Base-by-base conservation (phyloP, 2,888 invertebrate species). In the Trissolcus japonicus region DNA sequence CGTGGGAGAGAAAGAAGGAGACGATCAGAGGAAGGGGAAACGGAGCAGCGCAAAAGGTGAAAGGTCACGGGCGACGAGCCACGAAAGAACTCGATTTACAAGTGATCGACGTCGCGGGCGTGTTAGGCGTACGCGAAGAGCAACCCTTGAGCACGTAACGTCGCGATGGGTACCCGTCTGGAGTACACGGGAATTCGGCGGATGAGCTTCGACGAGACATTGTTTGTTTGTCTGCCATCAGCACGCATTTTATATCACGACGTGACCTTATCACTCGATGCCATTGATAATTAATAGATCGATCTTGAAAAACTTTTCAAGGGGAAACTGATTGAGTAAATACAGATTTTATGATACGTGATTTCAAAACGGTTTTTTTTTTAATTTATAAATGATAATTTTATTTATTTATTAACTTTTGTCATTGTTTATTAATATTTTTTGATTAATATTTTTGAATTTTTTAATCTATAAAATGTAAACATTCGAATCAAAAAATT, bases 241-340 rank as follows among this genome's bases (percentile, higher is more conserved):
- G 72, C 72, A 80, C 82, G 81, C 80, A 79, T 84, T 46, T 62
- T 65, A 57, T 62, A 72, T 72, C 53, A 80, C 80, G 72, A 73
- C 73, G 69, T 63, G 62, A 79, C 73, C 76, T 82, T 84, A 86
- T 76, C 72, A 63, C 84, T 84, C 81, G 82, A 85, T 85, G 83
- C 82, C 80, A 83, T 82, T 81, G 80, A 83, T 80, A 61, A 35
- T 35, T 35, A 7, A 82, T 82, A 81, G 83, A 86, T 86, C 83
- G 82, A 51, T 50, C 66, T 71, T 35, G 35, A 35, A 35, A 35
- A 35, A 35, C 35, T 35, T 35, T 35, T 35, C 35, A 35, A 35
- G 35, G 35, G 35, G 35, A 35, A 35, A 35, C 9, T 35, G 61
- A n/a, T 43, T 57, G 57, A 57, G 62, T 43, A 57, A 19, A 51